Base-by-base conservation (phyloP, 2,113 vertebrate genomes). In the Amphiprion percula region DNA sequence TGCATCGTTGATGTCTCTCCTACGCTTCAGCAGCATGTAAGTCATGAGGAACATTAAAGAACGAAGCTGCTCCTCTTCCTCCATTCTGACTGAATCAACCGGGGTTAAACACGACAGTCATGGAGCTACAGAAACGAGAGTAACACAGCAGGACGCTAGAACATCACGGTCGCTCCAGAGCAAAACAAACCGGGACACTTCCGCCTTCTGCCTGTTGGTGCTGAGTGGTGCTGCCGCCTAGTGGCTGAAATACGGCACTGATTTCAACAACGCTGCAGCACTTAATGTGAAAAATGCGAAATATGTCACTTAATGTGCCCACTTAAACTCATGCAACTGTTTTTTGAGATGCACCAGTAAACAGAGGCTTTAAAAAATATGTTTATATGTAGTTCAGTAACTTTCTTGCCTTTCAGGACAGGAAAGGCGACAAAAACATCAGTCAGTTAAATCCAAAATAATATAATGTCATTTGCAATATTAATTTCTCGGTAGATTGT, bases 21-120 rank as follows among this genome's bases (percentile, higher is more conserved):
- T 84, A 24, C 94, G 91, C 84, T 95, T 94, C 90, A 95, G 86
- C 74, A 96, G 84, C 84, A 94, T 69, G 83, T 94, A 94, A 0
- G 95, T 91, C 30, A 95, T 80, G 16, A 95, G 80, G 53, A 96
- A 92, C 83, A 92, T 83, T 15, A 92, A 53, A 3, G 92, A 85
- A 14, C 90, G 88, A 50, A 90, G 79, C 64, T 73, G 81, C 47
- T 91, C 88, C 30, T 92, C 91, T 4, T 83, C 79, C 10, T 86
- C 88, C 92, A 94, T 94, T 16, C 24, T 44, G n/a, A 12, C 33
- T 1, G 0, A 0, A 19, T 14, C n/a, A 46, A 1, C 64, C 30
- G 3, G 24, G 15, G 53, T 21, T 2, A 33, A 49, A n/a, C 23
- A 17, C 10, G 6, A 14, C 4, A 17, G 4, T 33, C 9, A 14